Percentiles rank a stretch among this genome's conserved stretches.
These are phyloP conservation scores for Pachycephus smyrnensis DNA, from an alignment of 2,888 invertebrate species.

Conservation along the genomic window DNA sequence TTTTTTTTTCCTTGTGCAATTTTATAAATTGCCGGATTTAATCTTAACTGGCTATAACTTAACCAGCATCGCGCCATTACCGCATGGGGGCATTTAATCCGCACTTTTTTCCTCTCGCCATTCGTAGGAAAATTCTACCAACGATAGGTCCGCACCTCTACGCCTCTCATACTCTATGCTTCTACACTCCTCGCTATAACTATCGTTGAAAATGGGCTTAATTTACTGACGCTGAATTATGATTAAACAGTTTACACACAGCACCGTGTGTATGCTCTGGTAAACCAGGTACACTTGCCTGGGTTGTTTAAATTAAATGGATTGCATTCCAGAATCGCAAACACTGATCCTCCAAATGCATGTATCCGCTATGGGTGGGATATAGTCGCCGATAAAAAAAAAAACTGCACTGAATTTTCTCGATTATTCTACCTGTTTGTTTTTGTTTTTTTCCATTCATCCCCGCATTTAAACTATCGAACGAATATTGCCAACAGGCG, in stretches of 20 bases:
- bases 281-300: constrained; percentile 37
- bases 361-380: neutral
- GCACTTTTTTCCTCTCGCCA: constrained; percentile 24
- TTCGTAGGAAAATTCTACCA: neutral
- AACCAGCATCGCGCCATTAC: constrained; percentile 32
- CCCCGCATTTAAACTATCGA: neutral
- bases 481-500: neutral
- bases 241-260: constrained; percentile 47
- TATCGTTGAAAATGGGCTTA: constrained; percentile 42
- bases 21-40: constrained; percentile 43
- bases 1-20: constrained; percentile 10
- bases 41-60: constrained; percentile 48
- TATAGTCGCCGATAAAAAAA: too few relatives aligned
- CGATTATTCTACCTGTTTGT: neutral
- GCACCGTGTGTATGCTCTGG: constrained; percentile 23
- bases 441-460: neutral
- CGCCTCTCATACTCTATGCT: constrained; percentile 9
- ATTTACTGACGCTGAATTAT: constrained; percentile 49
- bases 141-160: constrained; percentile 13
- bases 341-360: constrained; percentile 28
- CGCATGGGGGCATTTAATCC: constrained; percentile 34
- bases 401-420: too few relatives aligned
- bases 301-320: constrained; percentile 51
- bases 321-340: constrained; percentile 45
- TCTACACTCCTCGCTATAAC: constrained; percentile 12